Conservation (phyloP, 2,888 invertebrate genomes). For the Suillia variegata region DNA sequence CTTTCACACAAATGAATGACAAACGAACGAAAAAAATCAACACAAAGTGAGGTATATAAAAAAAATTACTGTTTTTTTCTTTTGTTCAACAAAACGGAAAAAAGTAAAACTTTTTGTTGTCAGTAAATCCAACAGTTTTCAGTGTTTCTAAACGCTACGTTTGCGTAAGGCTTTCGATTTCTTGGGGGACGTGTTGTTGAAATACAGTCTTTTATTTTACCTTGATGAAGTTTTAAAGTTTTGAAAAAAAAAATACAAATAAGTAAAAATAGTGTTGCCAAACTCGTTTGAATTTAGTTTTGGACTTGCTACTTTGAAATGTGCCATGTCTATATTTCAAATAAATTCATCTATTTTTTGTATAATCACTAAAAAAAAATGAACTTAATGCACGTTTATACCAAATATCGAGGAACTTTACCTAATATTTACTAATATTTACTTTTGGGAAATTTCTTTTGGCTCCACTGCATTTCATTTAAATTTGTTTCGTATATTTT, state of each 20-base stretch:
- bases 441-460: too few relatives aligned
- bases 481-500: too few relatives aligned
- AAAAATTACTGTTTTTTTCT: too few relatives aligned
- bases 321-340: slow-evolving; percentile 31
- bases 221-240: too few relatives aligned
- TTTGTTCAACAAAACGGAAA: background rate
- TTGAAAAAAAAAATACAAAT: too few relatives aligned
- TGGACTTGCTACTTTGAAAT: background rate
- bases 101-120: slow-evolving; percentile 15
- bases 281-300: background rate
- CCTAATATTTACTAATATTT: background rate
- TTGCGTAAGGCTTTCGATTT: slow-evolving; percentile 59
- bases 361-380: too few relatives aligned
- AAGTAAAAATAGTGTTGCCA: too few relatives aligned
- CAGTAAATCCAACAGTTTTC: slow-evolving; percentile 7
- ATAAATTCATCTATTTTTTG: background rate
- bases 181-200: slow-evolving; percentile 57
- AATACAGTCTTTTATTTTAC: background rate
- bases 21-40: slow-evolving; percentile 3
- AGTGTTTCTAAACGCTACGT: slow-evolving; percentile 13
- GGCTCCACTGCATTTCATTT: background rate
- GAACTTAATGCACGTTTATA: slow-evolving; percentile 9
- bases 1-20: slow-evolving; percentile 40
- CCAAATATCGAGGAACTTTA: slow-evolving; percentile 35
- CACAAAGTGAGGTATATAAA: too few relatives aligned